These are phyloP conservation scores for Cylindroiulus punctatus DNA, from an alignment of 2,888 invertebrate genomes.

Conservation along the genomic window DNA sequence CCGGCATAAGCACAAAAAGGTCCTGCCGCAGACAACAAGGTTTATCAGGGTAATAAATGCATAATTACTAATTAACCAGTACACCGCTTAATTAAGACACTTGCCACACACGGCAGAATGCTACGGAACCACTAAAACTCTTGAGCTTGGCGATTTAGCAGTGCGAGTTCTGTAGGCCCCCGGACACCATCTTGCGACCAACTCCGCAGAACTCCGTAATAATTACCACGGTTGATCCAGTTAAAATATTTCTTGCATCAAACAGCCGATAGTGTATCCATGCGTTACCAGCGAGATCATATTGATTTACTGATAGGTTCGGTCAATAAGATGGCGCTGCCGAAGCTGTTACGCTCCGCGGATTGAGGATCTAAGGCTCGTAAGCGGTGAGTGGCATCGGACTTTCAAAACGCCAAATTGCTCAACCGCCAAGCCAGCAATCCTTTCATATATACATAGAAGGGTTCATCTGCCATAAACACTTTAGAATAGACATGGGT, in stretches of 20 bases:
- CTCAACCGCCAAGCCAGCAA: background rate
- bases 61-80: slow-evolving; percentile 13
- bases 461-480: background rate
- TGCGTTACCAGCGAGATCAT: background rate
- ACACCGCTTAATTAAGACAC: slow-evolving; percentile 44
- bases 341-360: too few species aligned
- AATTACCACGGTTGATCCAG: background rate
- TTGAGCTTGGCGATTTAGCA: background rate
- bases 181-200: background rate
- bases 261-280: background rate
- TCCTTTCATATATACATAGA: background rate
- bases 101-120: slow-evolving; percentile 15
- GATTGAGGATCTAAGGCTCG: too few species aligned
- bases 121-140: background rate
- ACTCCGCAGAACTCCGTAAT: background rate
- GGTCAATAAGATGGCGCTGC: too few species aligned
- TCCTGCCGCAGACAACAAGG: background rate
- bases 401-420: background rate
- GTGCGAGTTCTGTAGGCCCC: background rate
- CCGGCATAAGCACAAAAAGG: background rate
- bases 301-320: background rate
- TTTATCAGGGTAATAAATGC: background rate
- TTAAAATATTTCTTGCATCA: background rate
- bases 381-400: too few species aligned
- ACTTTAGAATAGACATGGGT: background rate